Conservation (phyloP, 1,140 invertebrate genomes). For the Stegodyphus mimosarum region DNA sequence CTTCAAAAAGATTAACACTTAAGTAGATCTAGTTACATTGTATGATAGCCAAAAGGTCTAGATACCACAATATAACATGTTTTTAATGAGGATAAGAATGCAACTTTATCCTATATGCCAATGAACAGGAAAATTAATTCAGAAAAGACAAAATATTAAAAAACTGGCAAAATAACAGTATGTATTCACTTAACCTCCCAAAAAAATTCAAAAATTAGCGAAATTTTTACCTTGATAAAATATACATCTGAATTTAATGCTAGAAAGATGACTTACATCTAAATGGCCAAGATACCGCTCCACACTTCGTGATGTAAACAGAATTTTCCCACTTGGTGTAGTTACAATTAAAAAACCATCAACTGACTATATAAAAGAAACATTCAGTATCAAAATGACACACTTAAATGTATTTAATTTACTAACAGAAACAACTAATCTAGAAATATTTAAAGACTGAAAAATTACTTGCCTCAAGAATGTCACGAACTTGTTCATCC, state of each 20-base stretch:
- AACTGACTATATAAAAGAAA: slow-evolving; percentile 72
- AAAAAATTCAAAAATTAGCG: background rate
- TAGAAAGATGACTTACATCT: slow-evolving; percentile 74
- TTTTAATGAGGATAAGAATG: too few relatives aligned
- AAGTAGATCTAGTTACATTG: too few relatives aligned
- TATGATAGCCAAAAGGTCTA: too few relatives aligned
- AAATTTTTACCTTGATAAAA: background rate
- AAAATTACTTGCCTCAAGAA: slow-evolving; percentile 59
- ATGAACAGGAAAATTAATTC: too few relatives aligned
- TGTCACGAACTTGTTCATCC: slow-evolving; percentile 64
- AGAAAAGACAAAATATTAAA: too few relatives aligned
- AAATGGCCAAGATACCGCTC: slow-evolving; percentile 84
- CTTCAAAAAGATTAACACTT: too few relatives aligned
- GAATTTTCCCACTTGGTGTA: slow-evolving; percentile 83
- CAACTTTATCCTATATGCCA: background rate
- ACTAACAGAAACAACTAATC: too few relatives aligned
- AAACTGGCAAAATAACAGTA: too few relatives aligned
- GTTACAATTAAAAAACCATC: slow-evolving; percentile 82
- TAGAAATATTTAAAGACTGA: background rate
- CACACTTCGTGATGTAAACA: slow-evolving; percentile 87
- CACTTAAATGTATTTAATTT: background rate
- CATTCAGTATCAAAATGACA: background rate
- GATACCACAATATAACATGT: too few relatives aligned
- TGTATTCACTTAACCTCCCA: background rate
- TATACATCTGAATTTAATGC: background rate